Base-by-base conservation (phyloP, 2,113 vertebrate genomes). In the Onychostoma macrolepis region DNA sequence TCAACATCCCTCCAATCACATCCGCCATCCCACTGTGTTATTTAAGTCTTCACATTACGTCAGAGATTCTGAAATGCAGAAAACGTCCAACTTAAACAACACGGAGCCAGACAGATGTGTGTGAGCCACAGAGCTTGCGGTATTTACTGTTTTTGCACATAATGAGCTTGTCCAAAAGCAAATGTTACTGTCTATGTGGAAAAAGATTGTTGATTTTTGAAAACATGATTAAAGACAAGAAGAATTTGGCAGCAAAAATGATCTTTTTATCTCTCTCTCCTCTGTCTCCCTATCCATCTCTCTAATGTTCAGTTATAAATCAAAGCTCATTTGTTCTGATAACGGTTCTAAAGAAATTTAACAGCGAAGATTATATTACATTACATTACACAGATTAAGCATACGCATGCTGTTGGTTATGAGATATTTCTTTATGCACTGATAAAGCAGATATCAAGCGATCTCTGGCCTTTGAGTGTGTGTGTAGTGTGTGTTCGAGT, bases 31-130 rank as follows among this genome's bases (percentile, higher is more conserved):
- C 67, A 84, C 45, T 71, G 80, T n/a, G 67, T 58, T 84, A 56
- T 84, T 84, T 41, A 84, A 58, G 33, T 84, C 30, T 69, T 74
- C 36, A 36, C 63, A 83, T 83, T 84, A 84, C 83, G 24, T 84
- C 83, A 84, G 69, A 69, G 28, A 75, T 53, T 84, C 45, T 15
- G 26, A 84, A 84, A 84, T 56, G 24, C 48, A 84, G 67, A 72
- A 56, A 84, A 75, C 13, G 83, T 84, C 83, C 83, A 84, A 84
- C 83, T 48, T 84, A 84, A 84, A 84, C 69, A 84, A 58, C 63
- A 53, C 21, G 15, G 30, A 74, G 83, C 83, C 83, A 74, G 83
- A 74, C 45, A 58, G 65, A 33, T 84, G 65, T 84, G 67, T 84
- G 67, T 15, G 30, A 53, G 67, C 28, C 15, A 36, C 63, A n/a